Evolutionary conservation across 2,888 invertebrate genomes (phyloP).

Genomic region (Chloromyia formosa): DNA sequence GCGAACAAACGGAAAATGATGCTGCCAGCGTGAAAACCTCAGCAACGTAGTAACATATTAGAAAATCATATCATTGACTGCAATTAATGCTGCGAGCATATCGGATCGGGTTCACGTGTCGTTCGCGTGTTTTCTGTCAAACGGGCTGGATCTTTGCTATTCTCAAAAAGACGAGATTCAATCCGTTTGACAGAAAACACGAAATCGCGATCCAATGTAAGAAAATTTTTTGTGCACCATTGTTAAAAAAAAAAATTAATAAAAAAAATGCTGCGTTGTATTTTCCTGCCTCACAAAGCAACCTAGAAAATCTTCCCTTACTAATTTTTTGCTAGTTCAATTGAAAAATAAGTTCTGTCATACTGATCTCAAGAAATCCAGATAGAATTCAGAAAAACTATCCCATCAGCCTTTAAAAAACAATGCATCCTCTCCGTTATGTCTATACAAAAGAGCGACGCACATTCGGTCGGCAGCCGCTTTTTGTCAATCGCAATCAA

Average conservation of each 20-base stretch:
- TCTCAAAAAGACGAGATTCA: too few species aligned
- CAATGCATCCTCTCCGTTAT: conserved; percentile 30
- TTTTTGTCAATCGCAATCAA: conserved; percentile 74
- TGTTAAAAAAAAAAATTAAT: background rate
- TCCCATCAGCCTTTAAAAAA: background rate
- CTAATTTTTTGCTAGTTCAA: background rate
- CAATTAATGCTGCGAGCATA: too few species aligned
- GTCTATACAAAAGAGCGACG: conserved; percentile 66
- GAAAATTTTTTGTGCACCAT: too few species aligned
- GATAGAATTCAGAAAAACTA: background rate
- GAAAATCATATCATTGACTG: too few species aligned
- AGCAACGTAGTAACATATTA: background rate
- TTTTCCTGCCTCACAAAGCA: background rate
- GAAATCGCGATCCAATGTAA: too few species aligned
- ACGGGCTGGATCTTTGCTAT: too few species aligned
- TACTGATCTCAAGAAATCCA: background rate
- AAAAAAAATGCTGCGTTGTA: background rate
- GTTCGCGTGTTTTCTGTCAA: too few species aligned
- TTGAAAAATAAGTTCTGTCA: background rate
- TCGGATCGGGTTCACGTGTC: too few species aligned
- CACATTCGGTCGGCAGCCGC: conserved; percentile 77
- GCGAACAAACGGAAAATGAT: conserved; percentile 18
- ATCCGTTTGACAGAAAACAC: too few species aligned
- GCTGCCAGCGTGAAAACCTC: conserved; percentile 22
- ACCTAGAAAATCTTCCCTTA: background rate